Evolutionary conservation across 2,888 invertebrate genomes (phyloP).

Genomic region (Spisula solida): DNA sequence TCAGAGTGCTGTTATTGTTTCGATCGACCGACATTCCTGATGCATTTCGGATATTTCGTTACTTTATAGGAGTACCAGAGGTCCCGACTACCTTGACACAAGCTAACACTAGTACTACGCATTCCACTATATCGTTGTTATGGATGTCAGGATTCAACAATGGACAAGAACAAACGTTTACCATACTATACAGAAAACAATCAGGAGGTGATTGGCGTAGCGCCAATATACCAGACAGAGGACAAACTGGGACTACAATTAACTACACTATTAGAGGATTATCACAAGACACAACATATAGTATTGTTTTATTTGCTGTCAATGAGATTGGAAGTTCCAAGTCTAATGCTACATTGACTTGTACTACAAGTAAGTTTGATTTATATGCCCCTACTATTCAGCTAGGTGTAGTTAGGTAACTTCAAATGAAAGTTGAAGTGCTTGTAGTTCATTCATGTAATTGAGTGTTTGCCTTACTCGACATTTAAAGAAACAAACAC

Average conservation of each 20-base stretch:
- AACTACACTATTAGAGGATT: background rate
- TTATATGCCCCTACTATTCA: too few relatives aligned
- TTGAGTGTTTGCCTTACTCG: too few relatives aligned
- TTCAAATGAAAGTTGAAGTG: too few relatives aligned
- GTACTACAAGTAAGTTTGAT: background rate
- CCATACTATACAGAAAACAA: background rate
- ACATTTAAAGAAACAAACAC: too few relatives aligned
- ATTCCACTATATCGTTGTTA: background rate
- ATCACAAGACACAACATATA: background rate
- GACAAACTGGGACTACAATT: background rate
- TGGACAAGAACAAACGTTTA: background rate
- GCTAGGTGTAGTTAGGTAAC: too few relatives aligned
- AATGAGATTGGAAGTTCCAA: background rate
- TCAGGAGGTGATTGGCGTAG: background rate
- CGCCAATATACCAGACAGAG: background rate
- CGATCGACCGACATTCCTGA: too few relatives aligned
- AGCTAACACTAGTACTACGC: background rate
- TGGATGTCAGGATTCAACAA: conserved; percentile 18
- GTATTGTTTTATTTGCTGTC: background rate
- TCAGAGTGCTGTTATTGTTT: too few relatives aligned
- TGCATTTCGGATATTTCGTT: too few relatives aligned
- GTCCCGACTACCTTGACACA: background rate
- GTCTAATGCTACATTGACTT: too few relatives aligned
- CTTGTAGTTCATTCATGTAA: too few relatives aligned
- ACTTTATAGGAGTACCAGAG: background rate